phyloP scores from a whole-genome alignment of 2,888 invertebrate genomes.

The Esperia sulphurella region DNA sequence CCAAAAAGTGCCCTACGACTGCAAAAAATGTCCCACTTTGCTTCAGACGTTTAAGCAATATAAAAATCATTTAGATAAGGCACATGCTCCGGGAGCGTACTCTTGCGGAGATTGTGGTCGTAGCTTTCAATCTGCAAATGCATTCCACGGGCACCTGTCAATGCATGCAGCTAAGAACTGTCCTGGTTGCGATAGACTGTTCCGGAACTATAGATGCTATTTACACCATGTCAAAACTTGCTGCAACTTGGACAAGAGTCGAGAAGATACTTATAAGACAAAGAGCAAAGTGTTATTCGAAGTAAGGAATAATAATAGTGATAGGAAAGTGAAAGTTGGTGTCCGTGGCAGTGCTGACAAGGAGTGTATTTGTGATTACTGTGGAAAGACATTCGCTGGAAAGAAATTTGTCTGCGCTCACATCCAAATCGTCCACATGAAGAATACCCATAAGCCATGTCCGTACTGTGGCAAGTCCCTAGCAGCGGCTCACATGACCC shows the following conservation, averaged over 20 bases:
- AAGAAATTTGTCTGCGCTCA: conserved; percentile 60
- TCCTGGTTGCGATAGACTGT: conserved; percentile 51
- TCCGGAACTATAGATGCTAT: conserved; percentile 58
- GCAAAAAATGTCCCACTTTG: conserved; percentile 55
- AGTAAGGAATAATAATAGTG: conserved; percentile 35
- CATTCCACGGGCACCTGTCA: conserved; percentile 47
- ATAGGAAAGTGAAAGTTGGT: conserved; percentile 47
- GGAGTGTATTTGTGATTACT: conserved; percentile 61
- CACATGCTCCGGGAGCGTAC: conserved; percentile 40
- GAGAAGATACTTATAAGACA: conserved; percentile 27
- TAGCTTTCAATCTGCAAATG: conserved; percentile 41
- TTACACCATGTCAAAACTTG: conserved; percentile 53
- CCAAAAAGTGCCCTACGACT: conserved; percentile 33
- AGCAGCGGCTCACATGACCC: conserved; percentile 60
- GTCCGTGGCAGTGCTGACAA: conserved; percentile 45
- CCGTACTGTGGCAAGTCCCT: conserved; percentile 54
- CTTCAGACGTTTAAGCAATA: conserved; percentile 31
- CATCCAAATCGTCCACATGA: conserved; percentile 64
- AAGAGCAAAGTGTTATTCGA: conserved; percentile 40
- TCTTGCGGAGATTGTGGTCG: conserved; percentile 61
- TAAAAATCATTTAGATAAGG: conserved; percentile 33
- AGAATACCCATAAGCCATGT: conserved; percentile 58
- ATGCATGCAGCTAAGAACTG: conserved; percentile 49
- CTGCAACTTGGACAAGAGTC: conserved; percentile 42
- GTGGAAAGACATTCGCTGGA: conserved; percentile 54